A percentile compares a stretch with the other conserved stretches of the same genome.
These are phyloP conservation scores for Marasmarcha lunaedactyla DNA, from an alignment of 2,888 invertebrate genomes.

Conservation along the genomic window DNA sequence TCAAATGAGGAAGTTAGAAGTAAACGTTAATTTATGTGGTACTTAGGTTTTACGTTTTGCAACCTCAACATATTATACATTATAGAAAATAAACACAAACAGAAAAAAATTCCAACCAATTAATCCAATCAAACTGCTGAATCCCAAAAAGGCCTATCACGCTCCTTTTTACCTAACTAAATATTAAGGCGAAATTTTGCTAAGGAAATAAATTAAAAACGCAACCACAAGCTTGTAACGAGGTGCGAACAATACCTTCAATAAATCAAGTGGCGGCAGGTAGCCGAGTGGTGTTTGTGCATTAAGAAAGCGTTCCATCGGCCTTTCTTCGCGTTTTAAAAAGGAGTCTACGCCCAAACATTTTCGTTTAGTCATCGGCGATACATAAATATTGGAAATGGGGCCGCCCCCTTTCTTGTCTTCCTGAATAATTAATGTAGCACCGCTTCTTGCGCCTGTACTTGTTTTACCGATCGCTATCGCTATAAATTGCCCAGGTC, in stretches of 20 bases:
- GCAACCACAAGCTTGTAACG: constrained; percentile 69
- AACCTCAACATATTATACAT: too few relatives aligned
- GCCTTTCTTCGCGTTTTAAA: constrained; percentile 67
- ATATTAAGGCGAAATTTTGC: constrained; percentile 57
- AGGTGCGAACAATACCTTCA: constrained; percentile 62
- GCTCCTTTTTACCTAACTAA: constrained; percentile 50
- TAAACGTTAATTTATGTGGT: too few relatives aligned
- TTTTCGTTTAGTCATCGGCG: constrained; percentile 69
- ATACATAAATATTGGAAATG: constrained; percentile 72
- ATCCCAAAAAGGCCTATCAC: constrained; percentile 20
- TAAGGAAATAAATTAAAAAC: constrained; percentile 68
- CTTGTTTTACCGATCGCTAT: not conserved
- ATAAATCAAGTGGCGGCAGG: constrained; percentile 66
- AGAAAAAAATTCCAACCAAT: too few relatives aligned
- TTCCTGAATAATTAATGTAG: constrained; percentile 64
- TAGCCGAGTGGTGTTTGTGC: constrained; percentile 60
- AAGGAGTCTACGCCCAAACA: constrained; percentile 65
- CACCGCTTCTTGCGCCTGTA: constrained; percentile 45
- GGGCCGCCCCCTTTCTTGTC: constrained; percentile 66
- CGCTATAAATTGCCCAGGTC: constrained; percentile 15
- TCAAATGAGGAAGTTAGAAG: too few relatives aligned
- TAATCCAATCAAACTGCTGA: too few relatives aligned
- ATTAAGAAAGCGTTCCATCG: constrained; percentile 62
- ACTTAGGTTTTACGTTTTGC: too few relatives aligned
- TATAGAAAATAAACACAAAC: too few relatives aligned